A percentile compares a stretch with the other conserved stretches of the same genome.
phyloP scores from a whole-genome alignment of 1,140 invertebrate genomes.

The Plodia interpunctella region DNA sequence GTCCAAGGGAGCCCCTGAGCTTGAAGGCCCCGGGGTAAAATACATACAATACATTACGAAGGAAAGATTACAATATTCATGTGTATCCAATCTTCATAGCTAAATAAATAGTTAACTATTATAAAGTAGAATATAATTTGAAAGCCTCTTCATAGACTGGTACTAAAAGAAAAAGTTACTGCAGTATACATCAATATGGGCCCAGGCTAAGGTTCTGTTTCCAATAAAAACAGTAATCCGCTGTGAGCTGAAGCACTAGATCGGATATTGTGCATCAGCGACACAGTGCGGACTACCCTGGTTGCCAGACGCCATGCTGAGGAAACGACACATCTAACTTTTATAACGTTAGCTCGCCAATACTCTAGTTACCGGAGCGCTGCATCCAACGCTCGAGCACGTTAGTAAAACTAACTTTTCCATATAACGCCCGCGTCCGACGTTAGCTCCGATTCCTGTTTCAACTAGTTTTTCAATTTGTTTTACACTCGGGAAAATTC shows the following conservation, averaged over 20 bases:
- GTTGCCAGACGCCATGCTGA: background rate
- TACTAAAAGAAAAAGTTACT: too few relatives aligned
- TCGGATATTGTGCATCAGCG: conserved; percentile 27
- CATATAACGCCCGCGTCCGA: background rate
- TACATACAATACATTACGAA: too few relatives aligned
- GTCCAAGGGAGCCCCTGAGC: too few relatives aligned
- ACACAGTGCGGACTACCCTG: background rate
- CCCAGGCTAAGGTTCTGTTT: background rate
- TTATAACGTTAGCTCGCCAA: background rate
- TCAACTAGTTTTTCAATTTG: conserved; percentile 3
- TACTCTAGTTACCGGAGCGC: too few relatives aligned
- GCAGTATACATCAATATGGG: background rate
- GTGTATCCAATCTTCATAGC: too few relatives aligned
- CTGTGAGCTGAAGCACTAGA: conserved; percentile 25
- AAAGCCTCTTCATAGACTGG: too few relatives aligned
- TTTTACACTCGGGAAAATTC: background rate
- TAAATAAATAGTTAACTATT: too few relatives aligned
- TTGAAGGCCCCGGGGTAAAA: too few relatives aligned
- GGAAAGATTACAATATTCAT: too few relatives aligned
- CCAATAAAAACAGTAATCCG: conserved; percentile 5
- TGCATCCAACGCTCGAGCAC: too few relatives aligned
- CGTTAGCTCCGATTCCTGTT: conserved; percentile 2
- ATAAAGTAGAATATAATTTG: too few relatives aligned
- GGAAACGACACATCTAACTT: background rate
- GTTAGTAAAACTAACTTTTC: too few relatives aligned